Base-by-base conservation (phyloP, 2,888 invertebrate species). In the Blastobasis lacticolella region DNA sequence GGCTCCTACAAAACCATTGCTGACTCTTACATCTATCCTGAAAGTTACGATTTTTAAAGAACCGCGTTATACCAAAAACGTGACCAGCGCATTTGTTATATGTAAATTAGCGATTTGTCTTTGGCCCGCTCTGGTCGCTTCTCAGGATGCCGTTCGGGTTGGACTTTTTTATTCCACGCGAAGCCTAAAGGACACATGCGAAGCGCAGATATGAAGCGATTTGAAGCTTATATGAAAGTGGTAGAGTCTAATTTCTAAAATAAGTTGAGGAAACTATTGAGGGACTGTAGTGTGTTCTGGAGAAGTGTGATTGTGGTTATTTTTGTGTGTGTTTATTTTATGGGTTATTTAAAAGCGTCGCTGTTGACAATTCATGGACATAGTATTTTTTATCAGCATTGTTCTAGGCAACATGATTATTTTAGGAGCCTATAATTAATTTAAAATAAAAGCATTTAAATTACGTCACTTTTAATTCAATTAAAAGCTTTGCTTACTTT, bases 31-130 rank as follows among this genome's bases (percentile, higher is more conserved):
- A 23, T 23, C 23, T 7, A 42, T 56, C 60, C 63, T 64, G 58
- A 71, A 73, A 78, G 75, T 74, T 69, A 79, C 77, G 74, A 80
- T 82, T 87, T 86, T 54, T 49, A 48, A 38, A 42, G 41, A 49
- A 9, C 51, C 38, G 47, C 47, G 38, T 88, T 84, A 69, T 71
- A 75, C 74, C 70, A 69, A 76, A 81, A 85, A 82, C 89, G 88
- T 89, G 88, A 89, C 89, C 85, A 69, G 75, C 81, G 86, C 77
- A 87, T 89, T 88, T 88, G 89, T 89, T 87, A 81, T 85, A 89
- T 88, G 88, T 83, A 88, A 88, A 88, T 88, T 82, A 85, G 83
- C 79, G 79, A 85, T 88, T 85, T 88, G 86, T 87, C 72, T 75
- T 72, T 53, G 46, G 57, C 64, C 62, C 66, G 62, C 59, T 58